phyloP scores from a whole-genome alignment of 2,888 invertebrate species.

The Sinhomidia bicolor region DNA sequence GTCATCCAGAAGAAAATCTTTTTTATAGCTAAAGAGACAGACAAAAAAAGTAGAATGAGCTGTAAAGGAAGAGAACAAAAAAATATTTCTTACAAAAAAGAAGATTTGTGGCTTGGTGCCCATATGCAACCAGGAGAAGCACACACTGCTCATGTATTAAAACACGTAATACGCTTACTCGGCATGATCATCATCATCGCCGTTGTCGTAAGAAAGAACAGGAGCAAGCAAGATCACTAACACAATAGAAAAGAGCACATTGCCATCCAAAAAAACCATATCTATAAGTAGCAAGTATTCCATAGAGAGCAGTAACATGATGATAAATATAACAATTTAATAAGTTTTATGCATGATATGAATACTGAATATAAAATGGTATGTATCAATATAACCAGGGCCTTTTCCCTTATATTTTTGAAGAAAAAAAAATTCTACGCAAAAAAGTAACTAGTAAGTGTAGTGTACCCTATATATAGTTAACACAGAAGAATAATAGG shows the following conservation, averaged over 20 bases:
- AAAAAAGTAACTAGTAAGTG: constrained; percentile 39
- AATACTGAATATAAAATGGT: constrained; percentile 9
- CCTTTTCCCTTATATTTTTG: not conserved
- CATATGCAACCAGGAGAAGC: constrained; percentile 62
- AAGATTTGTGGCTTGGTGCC: constrained; percentile 73
- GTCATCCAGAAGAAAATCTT: constrained; percentile 70
- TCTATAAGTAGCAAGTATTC: constrained; percentile 16
- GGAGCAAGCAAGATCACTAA: constrained; percentile 44
- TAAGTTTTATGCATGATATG: constrained; percentile 54
- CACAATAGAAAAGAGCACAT: constrained; percentile 48
- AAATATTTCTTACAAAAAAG: constrained; percentile 9
- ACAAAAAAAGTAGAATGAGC: constrained; percentile 48
- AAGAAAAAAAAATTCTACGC: not conserved
- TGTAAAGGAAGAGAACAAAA: constrained; percentile 41
- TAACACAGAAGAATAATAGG: no score
- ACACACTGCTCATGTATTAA: constrained; percentile 29
- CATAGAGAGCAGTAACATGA: constrained; percentile 31
- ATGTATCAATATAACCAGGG: not conserved
- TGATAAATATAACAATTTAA: constrained; percentile 39
- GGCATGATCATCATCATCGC: constrained; percentile 54
- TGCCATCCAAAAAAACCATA: constrained; percentile 20
- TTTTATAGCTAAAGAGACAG: constrained; percentile 70
- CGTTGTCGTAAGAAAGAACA: constrained; percentile 19
- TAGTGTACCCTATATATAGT: no score
- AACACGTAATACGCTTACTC: constrained; percentile 53